phyloP scores from a whole-genome alignment of 2,888 invertebrate genomes.

The Stramonita haemastoma region DNA sequence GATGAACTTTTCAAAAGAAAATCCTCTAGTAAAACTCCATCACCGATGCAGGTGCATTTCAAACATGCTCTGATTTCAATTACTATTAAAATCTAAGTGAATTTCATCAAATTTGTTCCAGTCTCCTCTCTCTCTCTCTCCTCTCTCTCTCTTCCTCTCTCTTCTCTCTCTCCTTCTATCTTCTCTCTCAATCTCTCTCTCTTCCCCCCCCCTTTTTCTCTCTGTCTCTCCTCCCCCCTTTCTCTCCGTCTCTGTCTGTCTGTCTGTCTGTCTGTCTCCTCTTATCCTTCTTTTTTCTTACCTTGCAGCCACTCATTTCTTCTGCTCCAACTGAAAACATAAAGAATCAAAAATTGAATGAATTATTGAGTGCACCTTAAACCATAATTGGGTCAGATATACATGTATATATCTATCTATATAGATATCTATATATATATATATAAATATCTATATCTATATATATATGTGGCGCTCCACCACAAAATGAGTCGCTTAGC shows the following conservation, averaged over 20 bases:
- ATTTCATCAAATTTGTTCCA: not conserved
- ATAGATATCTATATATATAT: too few species aligned
- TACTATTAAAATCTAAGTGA: too few species aligned
- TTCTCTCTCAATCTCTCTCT: not conserved
- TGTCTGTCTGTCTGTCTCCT: not conserved
- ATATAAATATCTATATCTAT: too few species aligned
- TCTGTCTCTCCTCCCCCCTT: not conserved
- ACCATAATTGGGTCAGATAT: too few species aligned
- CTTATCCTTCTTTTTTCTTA: slow-evolving; percentile 45
- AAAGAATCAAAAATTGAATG: not conserved
- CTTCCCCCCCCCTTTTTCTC: not conserved
- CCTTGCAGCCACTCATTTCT: slow-evolving; percentile 70
- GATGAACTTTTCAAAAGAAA: too few species aligned
- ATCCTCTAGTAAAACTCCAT: too few species aligned
- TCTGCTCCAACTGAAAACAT: slow-evolving; percentile 64
- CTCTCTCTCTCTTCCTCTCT: not conserved
- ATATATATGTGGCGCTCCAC: too few species aligned
- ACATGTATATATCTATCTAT: too few species aligned
- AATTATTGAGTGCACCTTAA: too few species aligned
- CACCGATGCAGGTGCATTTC: too few species aligned
- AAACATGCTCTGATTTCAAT: too few species aligned
- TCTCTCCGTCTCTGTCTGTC: not conserved
- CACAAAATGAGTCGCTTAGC: too few species aligned
- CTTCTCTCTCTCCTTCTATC: not conserved
- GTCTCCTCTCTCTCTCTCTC: not conserved